Evolutionary conservation across 2,113 vertebrate species (phyloP).

Genomic region (Hystrix cristata): DNA sequence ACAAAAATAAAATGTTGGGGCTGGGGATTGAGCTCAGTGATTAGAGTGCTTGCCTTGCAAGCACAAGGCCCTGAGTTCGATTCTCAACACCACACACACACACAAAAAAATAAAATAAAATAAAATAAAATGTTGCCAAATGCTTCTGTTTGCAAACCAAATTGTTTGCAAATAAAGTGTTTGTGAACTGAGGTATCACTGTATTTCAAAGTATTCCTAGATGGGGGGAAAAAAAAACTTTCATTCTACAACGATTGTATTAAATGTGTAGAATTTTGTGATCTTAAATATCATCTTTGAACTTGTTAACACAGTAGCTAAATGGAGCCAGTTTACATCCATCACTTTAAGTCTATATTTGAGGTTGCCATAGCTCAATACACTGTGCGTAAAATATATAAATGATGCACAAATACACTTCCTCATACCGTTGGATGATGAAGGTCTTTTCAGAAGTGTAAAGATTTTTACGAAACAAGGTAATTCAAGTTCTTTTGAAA

Average conservation of each 20-base stretch:
- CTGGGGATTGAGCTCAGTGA: too few species aligned
- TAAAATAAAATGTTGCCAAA: too few species aligned
- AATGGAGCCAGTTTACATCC: background rate
- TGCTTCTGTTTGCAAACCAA: too few species aligned
- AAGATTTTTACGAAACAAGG: background rate
- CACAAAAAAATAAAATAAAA: too few species aligned
- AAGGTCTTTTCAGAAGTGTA: background rate
- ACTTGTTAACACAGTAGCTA: background rate
- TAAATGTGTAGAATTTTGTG: background rate
- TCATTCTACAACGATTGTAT: background rate
- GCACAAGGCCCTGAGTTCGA: too few species aligned
- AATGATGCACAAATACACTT: background rate
- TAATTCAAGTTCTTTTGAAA: background rate
- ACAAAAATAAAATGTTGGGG: background rate
- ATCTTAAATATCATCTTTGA: background rate
- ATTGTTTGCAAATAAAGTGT: background rate
- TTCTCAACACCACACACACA: too few species aligned
- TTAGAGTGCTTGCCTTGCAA: background rate
- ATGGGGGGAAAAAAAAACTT: background rate
- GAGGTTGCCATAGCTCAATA: background rate
- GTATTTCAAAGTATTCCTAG: background rate
- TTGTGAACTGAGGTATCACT: background rate
- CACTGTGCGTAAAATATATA: background rate
- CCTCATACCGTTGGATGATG: background rate
- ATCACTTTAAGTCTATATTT: background rate